Base-by-base conservation (phyloP, 2,113 vertebrate genomes). In the Columba janthina region DNA sequence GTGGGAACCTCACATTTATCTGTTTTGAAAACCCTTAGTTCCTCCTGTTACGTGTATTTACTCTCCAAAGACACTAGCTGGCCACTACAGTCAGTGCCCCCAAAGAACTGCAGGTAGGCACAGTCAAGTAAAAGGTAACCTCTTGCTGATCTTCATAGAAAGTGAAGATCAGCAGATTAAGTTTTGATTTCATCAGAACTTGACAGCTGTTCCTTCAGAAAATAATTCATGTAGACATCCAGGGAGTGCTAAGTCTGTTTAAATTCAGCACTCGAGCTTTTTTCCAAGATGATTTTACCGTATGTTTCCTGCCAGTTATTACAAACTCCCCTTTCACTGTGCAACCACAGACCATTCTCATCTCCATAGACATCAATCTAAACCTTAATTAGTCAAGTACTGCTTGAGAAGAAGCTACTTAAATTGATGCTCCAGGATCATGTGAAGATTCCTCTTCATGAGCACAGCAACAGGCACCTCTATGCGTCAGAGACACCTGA, bases 401-500 rank as follows among this genome's bases (percentile, higher is more conserved):
- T 16, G 25, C 48, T 75, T 7, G 29, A 89, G 69, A 36, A 81
- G 77, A 95, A 95, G 32, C 84, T 64, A 5, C 42, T 89, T 80
- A 61, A 81, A 74, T 3, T 31, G 46, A 62, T 3, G 25, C 51
- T 81, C 54, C 64, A 32, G 56, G 31, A 34, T 50, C 10, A 9
- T 0, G 5, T 18, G 38, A 51, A 42, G 11, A 16, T 5, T 7
- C 53, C 66, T 42, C 57, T 44, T 42, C 14, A 5, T 7, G 8
- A 22, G 61, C 36, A 65, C 24, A 48, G 16, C 31, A 38, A 9
- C 0, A 0, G 10, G 36, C 56, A 53, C 5, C 38, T 40, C 61
- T 48, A 69, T 2, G 6, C 0, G 5, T 9, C 62, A 61, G 29
- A 48, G 61, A 8, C 36, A 19, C 4, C 32, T 3, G 0, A 25